These are phyloP conservation scores for Aethina tumida DNA, from an alignment of 1,140 invertebrate genomes.

Conservation along the genomic window DNA sequence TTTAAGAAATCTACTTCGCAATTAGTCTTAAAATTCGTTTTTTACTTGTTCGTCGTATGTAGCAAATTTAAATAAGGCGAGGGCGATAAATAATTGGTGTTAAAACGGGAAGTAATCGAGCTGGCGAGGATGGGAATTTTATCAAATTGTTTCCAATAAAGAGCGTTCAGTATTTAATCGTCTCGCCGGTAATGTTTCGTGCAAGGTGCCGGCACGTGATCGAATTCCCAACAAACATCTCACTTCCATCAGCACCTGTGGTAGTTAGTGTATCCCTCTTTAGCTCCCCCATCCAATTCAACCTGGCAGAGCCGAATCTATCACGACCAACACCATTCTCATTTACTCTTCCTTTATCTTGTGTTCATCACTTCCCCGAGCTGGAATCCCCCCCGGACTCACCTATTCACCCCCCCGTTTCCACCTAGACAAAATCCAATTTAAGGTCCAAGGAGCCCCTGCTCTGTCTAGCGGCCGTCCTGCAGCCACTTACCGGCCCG, in stretches of 20 bases:
- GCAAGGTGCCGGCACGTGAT: constrained; percentile 18
- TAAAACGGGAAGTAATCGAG: too few relatives aligned
- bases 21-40: too few relatives aligned
- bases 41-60: too few relatives aligned
- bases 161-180: constrained; percentile 15
- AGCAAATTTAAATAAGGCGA: too few relatives aligned
- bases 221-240: constrained; percentile 19
- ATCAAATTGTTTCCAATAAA: constrained; percentile 11
- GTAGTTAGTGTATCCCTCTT: constrained; percentile 12
- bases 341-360: constrained; percentile 25
- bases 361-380: constrained; percentile 13
- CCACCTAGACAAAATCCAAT: constrained; percentile 33
- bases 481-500: constrained; percentile 31
- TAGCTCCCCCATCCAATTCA: constrained; percentile 6
- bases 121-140: too few relatives aligned
- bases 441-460: constrained; percentile 23
- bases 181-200: constrained; percentile 13
- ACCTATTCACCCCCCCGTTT: constrained; percentile 17
- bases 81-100: too few relatives aligned
- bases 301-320: constrained; percentile 13
- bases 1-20: too few relatives aligned
- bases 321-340: constrained; percentile 22
- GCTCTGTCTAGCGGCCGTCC: constrained; percentile 21
- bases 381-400: constrained; percentile 13
- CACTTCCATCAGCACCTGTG: constrained; percentile 17